Evolutionary conservation across 2,888 invertebrate species (phyloP).

Genomic region (Melinopterus prodromus): DNA sequence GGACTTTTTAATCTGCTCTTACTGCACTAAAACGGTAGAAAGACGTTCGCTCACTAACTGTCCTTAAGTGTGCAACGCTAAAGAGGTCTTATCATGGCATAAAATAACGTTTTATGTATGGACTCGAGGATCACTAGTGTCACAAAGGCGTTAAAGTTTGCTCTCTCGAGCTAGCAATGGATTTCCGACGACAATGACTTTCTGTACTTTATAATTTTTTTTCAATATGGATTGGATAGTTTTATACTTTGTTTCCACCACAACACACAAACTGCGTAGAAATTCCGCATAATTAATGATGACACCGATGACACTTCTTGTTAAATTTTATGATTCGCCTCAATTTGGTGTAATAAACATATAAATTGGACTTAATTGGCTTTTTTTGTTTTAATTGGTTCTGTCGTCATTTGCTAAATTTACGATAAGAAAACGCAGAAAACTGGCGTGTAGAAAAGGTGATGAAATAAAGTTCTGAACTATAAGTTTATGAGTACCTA

Average conservation of each 20-base stretch:
- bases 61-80: constrained; percentile 9
- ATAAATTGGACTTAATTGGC: not conserved
- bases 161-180: not conserved
- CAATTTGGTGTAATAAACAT: not conserved
- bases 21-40: not conserved
- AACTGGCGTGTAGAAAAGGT: not conserved
- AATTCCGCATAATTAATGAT: not conserved
- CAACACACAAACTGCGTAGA: not conserved
- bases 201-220: not conserved
- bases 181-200: not conserved
- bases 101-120: constrained; percentile 15
- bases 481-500: no score
- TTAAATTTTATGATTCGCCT: constrained; percentile 4
- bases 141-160: not conserved
- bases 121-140: constrained; percentile 11
- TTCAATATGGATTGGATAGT: not conserved
- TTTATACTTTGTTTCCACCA: not conserved
- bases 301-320: not conserved
- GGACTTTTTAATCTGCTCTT: not conserved
- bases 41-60: constrained; percentile 14
- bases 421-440: not conserved
- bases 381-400: not conserved
- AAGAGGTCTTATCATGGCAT: constrained; percentile 21
- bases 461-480: not conserved
- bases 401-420: constrained; percentile 4